A percentile compares a stretch with the other conserved stretches of the same genome.
Conservation (phyloP, 2,888 invertebrate genomes). For the Pristionchus exspectatus region DNA sequence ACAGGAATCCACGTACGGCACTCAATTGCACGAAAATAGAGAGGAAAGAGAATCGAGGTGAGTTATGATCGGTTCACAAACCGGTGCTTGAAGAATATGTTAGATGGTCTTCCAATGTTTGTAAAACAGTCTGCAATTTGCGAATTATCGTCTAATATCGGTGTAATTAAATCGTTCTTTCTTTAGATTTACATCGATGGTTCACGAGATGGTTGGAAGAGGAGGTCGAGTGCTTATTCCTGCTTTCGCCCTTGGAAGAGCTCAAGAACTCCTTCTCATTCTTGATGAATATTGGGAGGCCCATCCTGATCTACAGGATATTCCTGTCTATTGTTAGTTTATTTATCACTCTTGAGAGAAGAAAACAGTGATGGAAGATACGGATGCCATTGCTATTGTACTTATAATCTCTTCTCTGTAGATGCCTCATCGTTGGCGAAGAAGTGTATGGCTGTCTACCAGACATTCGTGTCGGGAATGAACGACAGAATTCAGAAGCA, state of each 20-base stretch:
- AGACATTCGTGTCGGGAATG: conserved; percentile 99
- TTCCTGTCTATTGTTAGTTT: conserved; percentile 91
- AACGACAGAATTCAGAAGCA: conserved; percentile 96
- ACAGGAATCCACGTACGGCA: conserved; percentile 98
- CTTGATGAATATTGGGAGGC: conserved; percentile 96
- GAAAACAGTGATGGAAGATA: background rate
- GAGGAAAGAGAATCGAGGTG: conserved; percentile 96
- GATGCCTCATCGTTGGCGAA: conserved; percentile 98
- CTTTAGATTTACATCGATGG: conserved; percentile 82
- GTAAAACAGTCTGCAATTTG: too few species aligned
- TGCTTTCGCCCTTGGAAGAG: conserved; percentile 97
- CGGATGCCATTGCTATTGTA: background rate
- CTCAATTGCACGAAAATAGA: conserved; percentile 97
- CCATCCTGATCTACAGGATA: conserved; percentile 96
- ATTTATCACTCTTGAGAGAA: background rate
- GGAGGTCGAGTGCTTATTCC: conserved; percentile 99
- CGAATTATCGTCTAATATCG: too few species aligned
- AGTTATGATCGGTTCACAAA: background rate
- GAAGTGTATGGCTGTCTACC: conserved; percentile 99
- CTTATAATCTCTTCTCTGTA: conserved; percentile 57
- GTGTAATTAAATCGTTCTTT: too few species aligned
- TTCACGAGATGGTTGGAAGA: conserved; percentile 94
- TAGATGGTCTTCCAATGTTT: too few species aligned
- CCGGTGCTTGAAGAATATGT: too few species aligned
- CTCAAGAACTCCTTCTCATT: conserved; percentile 83